phyloP scores from a whole-genome alignment of 2,113 vertebrate species.

The Notarius quadriscutis region DNA sequence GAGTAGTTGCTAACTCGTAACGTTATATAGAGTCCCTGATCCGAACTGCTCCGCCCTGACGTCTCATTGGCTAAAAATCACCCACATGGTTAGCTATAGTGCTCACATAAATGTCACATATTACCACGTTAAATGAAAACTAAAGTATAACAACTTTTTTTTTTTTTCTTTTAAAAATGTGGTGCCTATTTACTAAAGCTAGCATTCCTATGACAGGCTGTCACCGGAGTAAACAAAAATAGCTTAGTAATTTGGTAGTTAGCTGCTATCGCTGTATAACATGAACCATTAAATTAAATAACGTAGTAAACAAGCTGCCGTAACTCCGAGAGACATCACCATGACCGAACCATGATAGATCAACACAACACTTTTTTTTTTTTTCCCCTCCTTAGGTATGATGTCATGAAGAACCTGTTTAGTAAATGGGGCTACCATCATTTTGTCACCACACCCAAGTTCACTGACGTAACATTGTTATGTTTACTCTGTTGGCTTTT shows the following conservation, averaged over 20 bases:
- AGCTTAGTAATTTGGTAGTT: slow-evolving; percentile 12
- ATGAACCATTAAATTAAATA: not conserved
- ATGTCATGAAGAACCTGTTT: not conserved
- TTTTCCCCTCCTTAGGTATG: not conserved
- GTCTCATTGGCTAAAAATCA: not conserved
- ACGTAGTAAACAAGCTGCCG: not conserved
- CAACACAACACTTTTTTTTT: not conserved
- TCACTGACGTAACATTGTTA: not conserved
- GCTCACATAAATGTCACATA: not conserved
- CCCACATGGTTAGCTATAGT: not conserved
- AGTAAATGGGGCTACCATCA: not conserved
- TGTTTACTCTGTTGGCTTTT: too few relatives aligned
- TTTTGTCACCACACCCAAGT: not conserved
- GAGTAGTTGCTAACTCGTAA: not conserved
- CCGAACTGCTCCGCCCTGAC: not conserved
- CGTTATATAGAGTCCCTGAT: not conserved
- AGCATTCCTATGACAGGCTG: slow-evolving; percentile 10
- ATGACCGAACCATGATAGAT: too few relatives aligned
- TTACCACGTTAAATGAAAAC: not conserved
- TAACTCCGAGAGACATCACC: not conserved
- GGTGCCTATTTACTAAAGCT: not conserved
- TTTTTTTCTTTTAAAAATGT: not conserved
- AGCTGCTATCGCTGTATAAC: slow-evolving; percentile 13
- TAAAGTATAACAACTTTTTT: not conserved
- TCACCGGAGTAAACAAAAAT: not conserved